phyloP scores from a whole-genome alignment of 2,888 invertebrate genomes.

The Parnassius mnemosyne region DNA sequence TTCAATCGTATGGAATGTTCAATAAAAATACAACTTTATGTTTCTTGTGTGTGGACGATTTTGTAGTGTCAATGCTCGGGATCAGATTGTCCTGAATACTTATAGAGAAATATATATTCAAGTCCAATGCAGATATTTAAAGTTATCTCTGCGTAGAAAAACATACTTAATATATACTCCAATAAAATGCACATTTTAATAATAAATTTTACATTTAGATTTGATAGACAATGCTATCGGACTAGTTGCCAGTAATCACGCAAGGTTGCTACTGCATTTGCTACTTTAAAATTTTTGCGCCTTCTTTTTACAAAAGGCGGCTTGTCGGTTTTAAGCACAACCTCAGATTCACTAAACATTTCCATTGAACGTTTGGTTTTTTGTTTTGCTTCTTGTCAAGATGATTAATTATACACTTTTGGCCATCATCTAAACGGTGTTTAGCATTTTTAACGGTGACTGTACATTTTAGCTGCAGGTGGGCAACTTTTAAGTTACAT shows the following conservation, averaged over 20 bases:
- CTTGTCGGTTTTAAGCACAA: slow-evolving; percentile 4
- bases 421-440: slow-evolving; percentile 42
- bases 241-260: slow-evolving; percentile 9
- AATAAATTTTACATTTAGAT: too few relatives aligned
- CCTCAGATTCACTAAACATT: slow-evolving; percentile 16
- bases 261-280: slow-evolving; percentile 10
- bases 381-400: slow-evolving; percentile 3
- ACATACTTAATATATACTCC: too few relatives aligned
- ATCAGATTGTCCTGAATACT: slow-evolving; percentile 36
- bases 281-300: slow-evolving; percentile 11
- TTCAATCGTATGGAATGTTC: slow-evolving; percentile 57
- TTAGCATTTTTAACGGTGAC: slow-evolving; percentile 53
- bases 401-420: slow-evolving; percentile 14
- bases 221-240: not conserved
- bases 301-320: slow-evolving; percentile 3
- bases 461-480: slow-evolving; percentile 54
- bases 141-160: too few relatives aligned
- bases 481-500: slow-evolving; percentile 62
- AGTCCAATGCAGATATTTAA: too few relatives aligned
- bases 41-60: slow-evolving; percentile 70
- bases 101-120: too few relatives aligned
- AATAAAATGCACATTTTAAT: too few relatives aligned
- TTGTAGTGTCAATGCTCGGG: slow-evolving; percentile 67
- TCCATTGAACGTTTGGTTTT: slow-evolving; percentile 14
- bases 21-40: slow-evolving; percentile 74